Evolutionary conservation across 2,113 vertebrate genomes (phyloP).

Genomic region (Callocephalon fimbriatum): DNA sequence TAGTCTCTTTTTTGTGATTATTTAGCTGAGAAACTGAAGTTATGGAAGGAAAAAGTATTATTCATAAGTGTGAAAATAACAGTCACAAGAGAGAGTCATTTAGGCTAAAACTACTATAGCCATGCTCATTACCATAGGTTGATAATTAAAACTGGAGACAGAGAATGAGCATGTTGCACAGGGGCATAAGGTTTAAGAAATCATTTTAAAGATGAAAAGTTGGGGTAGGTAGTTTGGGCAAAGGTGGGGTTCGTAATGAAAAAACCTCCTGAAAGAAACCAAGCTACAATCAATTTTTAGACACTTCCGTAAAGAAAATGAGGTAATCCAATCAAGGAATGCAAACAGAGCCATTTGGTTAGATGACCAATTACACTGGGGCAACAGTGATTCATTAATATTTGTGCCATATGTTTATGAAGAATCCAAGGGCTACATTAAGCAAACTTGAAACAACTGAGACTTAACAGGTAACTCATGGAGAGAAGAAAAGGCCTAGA

Average conservation of each 20-base stretch:
- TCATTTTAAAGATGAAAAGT: not conserved
- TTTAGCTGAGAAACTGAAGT: not conserved
- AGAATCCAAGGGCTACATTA: constrained; percentile 48
- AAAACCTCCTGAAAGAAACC: constrained; percentile 19
- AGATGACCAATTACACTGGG: constrained; percentile 60
- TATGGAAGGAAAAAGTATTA: not conserved
- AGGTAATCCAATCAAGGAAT: constrained; percentile 71
- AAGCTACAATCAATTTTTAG: constrained; percentile 63
- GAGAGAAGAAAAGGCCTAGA: not conserved
- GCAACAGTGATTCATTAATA: constrained; percentile 65
- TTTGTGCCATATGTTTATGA: constrained; percentile 67
- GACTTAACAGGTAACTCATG: constrained; percentile 45
- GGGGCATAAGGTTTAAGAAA: constrained; percentile 34
- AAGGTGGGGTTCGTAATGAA: constrained; percentile 38
- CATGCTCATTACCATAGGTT: not conserved
- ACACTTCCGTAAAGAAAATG: constrained; percentile 64
- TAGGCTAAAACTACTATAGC: not conserved
- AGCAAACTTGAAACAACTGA: constrained; percentile 45
- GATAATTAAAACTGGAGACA: not conserved
- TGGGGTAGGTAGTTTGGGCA: constrained; percentile 4
- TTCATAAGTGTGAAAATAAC: not conserved
- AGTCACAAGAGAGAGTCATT: not conserved
- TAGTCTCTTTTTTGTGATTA: not conserved
- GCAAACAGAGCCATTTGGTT: constrained; percentile 64
- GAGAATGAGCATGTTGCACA: not conserved